A percentile compares a stretch with the other conserved stretches of the same genome.
These are phyloP conservation scores for Urechis unicinctus DNA, from an alignment of 2,888 invertebrate genomes.

Conservation along the genomic window DNA sequence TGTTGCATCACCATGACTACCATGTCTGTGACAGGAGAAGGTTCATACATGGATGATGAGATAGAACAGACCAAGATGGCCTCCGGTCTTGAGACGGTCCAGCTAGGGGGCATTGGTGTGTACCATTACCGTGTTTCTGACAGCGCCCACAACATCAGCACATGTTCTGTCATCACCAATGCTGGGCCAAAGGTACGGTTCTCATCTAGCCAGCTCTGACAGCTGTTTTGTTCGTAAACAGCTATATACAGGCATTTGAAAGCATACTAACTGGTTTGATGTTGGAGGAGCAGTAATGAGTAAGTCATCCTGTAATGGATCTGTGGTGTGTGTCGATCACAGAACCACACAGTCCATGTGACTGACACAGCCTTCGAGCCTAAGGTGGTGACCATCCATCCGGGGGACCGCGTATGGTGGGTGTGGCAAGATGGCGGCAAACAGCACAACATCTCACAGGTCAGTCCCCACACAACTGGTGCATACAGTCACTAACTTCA, in stretches of 20 bases:
- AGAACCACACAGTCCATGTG: constrained; percentile 50
- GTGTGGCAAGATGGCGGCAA: constrained; percentile 48
- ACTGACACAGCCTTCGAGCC: constrained; percentile 49
- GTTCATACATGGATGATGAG: constrained; percentile 33
- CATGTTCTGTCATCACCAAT: constrained; percentile 43
- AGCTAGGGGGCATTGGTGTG: constrained; percentile 41
- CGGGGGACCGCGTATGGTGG: constrained; percentile 50
- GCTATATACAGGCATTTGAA: too few relatives aligned
- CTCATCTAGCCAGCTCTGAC: too few relatives aligned
- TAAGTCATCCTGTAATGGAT: too few relatives aligned
- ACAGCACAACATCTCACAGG: constrained; percentile 49
- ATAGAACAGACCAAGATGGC: constrained; percentile 30
- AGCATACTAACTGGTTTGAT: too few relatives aligned
- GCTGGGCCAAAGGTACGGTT: constrained; percentile 43
- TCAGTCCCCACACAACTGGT: too few relatives aligned
- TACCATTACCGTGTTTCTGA: constrained; percentile 42
- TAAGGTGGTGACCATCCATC: constrained; percentile 44
- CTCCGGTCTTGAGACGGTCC: constrained; percentile 36
- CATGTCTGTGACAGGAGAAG: constrained; percentile 14
- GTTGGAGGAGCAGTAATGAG: too few relatives aligned
- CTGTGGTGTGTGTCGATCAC: too few relatives aligned
- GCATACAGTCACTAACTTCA: too few relatives aligned
- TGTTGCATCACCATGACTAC: not conserved
- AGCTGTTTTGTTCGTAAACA: too few relatives aligned
- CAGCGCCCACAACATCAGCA: constrained; percentile 28